Evolutionary conservation across 2,888 invertebrate species (phyloP).

Genomic region (Synanthedon vespiformis): DNA sequence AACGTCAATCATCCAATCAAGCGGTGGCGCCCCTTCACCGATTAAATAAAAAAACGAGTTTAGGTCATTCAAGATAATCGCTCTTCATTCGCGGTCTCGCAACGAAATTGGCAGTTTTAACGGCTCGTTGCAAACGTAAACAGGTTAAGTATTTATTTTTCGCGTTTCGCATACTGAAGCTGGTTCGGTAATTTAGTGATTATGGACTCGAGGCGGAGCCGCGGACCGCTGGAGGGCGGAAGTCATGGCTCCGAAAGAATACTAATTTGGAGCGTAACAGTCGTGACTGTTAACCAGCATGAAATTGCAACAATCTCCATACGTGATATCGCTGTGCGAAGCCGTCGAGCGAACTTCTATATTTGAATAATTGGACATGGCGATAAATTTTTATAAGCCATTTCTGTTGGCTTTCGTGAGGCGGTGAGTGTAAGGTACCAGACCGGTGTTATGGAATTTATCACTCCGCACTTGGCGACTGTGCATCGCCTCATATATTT

Average conservation of each 20-base stretch:
- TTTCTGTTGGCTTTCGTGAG: too few relatives aligned
- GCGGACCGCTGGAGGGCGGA: slow-evolving; percentile 2
- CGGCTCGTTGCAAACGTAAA: slow-evolving; percentile 26
- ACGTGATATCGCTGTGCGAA: neutral
- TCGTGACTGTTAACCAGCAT: neutral
- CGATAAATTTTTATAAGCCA: too few relatives aligned
- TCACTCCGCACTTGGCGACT: too few relatives aligned
- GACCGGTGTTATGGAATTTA: too few relatives aligned
- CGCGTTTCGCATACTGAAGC: slow-evolving; percentile 35
- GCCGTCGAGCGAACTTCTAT: too few relatives aligned
- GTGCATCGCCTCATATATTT: too few relatives aligned
- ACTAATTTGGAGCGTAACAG: neutral
- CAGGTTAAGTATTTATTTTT: slow-evolving; percentile 53
- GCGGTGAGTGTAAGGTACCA: too few relatives aligned
- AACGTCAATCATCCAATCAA: slow-evolving; percentile 62
- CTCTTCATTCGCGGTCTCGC: slow-evolving; percentile 12
- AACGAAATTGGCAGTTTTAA: slow-evolving; percentile 30
- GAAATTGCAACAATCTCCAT: neutral
- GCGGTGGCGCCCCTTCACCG: slow-evolving; percentile 25
- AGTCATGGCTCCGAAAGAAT: neutral
- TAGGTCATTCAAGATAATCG: slow-evolving; percentile 12
- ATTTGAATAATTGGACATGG: too few relatives aligned
- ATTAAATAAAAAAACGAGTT: neutral
- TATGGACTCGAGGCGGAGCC: slow-evolving; percentile 23
- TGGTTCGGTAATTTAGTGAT: slow-evolving; percentile 54